These are phyloP conservation scores for Lycopodina hypogea DNA, from an alignment of 37 sponge, comb jelly and placozoan genomes.

Conservation along the genomic window DNA sequence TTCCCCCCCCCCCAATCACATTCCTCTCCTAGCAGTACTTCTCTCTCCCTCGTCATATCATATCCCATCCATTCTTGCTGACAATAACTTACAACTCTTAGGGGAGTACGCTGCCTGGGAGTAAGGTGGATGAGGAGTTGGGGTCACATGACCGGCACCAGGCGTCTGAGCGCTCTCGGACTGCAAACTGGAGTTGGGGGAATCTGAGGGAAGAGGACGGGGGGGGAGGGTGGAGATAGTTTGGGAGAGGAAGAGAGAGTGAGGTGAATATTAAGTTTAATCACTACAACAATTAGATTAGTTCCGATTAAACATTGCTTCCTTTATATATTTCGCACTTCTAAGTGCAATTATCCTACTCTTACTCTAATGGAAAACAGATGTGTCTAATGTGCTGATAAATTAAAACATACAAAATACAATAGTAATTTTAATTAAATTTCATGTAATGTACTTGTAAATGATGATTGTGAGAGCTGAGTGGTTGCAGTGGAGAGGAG, in stretches of 20 bases:
- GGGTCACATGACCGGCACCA: background rate
- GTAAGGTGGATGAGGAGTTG: constrained; percentile 5
- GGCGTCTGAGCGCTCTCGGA: constrained; percentile 43
- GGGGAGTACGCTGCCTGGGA: constrained; percentile 24
- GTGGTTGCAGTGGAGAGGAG: constrained; percentile 28
- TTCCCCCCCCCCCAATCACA: too few species aligned
- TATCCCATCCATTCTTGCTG: background rate
- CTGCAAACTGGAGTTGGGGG: constrained; percentile 31
- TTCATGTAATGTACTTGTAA: background rate
- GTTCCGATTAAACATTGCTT: too few species aligned
- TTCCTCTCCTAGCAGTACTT: too few species aligned
- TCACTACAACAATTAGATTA: too few species aligned
- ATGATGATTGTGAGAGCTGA: background rate
- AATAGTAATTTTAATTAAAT: too few species aligned
- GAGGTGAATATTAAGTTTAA: background rate
- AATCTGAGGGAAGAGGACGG: background rate
- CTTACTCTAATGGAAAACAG: too few species aligned
- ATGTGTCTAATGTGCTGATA: too few species aligned
- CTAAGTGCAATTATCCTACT: too few species aligned
- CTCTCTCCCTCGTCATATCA: too few species aligned
- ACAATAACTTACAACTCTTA: constrained; percentile 1
- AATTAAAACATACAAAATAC: too few species aligned
- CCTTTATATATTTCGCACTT: too few species aligned
- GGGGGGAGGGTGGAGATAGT: background rate
- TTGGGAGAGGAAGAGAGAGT: too few species aligned